phyloP scores from a whole-genome alignment of 1,140 invertebrate genomes.

The Micrasema minimum region DNA sequence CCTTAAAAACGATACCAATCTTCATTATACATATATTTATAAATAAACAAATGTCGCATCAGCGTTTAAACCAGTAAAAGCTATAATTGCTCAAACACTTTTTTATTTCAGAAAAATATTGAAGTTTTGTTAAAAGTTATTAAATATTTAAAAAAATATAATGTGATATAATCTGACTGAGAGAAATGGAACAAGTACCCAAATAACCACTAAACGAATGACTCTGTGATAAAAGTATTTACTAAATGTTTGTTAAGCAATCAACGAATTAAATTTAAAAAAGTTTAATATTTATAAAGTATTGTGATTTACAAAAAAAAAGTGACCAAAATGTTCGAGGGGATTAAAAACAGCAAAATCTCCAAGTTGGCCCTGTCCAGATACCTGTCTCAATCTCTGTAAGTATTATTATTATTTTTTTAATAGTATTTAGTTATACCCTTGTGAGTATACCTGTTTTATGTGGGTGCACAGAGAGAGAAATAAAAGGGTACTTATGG shows the following conservation, averaged over 20 bases:
- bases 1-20: no score
- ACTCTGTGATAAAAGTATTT: slow-evolving; percentile 35
- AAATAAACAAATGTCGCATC: no score
- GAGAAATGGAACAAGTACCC: slow-evolving; percentile 29
- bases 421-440: no score
- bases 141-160: slow-evolving; percentile 42
- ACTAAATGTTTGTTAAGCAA: slow-evolving; percentile 31
- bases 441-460: no score
- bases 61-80: no score
- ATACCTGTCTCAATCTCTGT: slow-evolving; percentile 79
- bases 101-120: slow-evolving; percentile 19
- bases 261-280: slow-evolving; percentile 22
- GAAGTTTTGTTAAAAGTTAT: slow-evolving; percentile 18
- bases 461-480: no score
- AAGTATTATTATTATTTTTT: slow-evolving; percentile 58
- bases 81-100: no score
- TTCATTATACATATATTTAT: no score
- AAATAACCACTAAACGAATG: slow-evolving; percentile 41
- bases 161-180: slow-evolving; percentile 46
- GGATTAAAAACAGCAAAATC: slow-evolving; percentile 77
- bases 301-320: slow-evolving; percentile 54
- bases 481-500: no score
- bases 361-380: slow-evolving; percentile 76
- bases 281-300: slow-evolving; percentile 10
- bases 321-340: slow-evolving; percentile 74